phyloP scores from a whole-genome alignment of 2,888 invertebrate genomes.

The Nesidiocoris tenuis region DNA sequence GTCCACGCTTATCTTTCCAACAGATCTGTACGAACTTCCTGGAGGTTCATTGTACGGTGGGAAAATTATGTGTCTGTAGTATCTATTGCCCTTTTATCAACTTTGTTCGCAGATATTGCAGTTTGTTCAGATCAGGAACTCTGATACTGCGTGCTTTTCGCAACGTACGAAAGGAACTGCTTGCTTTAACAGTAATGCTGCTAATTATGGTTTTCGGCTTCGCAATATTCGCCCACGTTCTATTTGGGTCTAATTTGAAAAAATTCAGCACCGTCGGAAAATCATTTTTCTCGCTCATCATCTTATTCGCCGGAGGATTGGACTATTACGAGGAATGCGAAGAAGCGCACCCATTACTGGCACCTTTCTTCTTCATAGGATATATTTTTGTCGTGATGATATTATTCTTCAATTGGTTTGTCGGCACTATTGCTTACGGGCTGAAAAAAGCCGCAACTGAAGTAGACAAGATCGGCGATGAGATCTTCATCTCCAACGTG shows the following conservation, averaged over 20 bases:
- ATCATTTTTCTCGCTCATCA: slow-evolving; percentile 67
- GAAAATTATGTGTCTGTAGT: no score
- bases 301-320: slow-evolving; percentile 75
- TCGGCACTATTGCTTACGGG: slow-evolving; percentile 23
- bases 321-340: slow-evolving; percentile 66
- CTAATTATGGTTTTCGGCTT: slow-evolving; percentile 31
- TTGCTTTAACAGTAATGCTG: slow-evolving; percentile 33
- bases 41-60: no score
- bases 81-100: no score
- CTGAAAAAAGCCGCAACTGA: slow-evolving; percentile 24
- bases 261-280: slow-evolving; percentile 64
- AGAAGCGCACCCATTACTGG: slow-evolving; percentile 65
- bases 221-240: slow-evolving; percentile 38
- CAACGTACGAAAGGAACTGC: slow-evolving; percentile 28
- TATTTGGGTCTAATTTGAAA: slow-evolving; percentile 53
- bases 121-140: background rate
- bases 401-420: slow-evolving; percentile 42
- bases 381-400: slow-evolving; percentile 67
- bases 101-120: no score
- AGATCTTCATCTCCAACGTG: slow-evolving; percentile 17
- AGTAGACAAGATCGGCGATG: slow-evolving; percentile 12
- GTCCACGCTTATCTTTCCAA: no score
- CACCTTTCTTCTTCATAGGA: slow-evolving; percentile 71
- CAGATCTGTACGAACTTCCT: no score
- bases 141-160: slow-evolving; percentile 27